Evolutionary conservation across 1,140 invertebrate species (phyloP), one percentile per base, ranked within the genome.

Genomic region (Whitmania pigra): DNA sequence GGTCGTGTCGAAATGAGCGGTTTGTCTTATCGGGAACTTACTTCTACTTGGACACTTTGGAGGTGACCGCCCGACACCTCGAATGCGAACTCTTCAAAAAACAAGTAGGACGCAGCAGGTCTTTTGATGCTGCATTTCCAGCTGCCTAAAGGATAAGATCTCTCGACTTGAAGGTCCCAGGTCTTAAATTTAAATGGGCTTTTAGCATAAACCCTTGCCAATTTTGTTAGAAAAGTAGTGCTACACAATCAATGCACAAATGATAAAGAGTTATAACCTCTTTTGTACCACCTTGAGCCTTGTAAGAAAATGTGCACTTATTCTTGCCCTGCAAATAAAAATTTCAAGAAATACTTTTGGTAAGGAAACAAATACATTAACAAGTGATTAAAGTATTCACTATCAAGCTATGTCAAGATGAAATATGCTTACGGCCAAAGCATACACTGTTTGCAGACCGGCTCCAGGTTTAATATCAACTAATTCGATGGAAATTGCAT

Each of bases 91-190:
- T 63, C 57, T 63, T 63, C 57, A 63, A 63, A 63, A 63, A 63
- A 63, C 57, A 63, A 20, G 15, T 63, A 63, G 20, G 57, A 63
- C 9, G 29, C 20, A n/a, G 6, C 57, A 25, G 57, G 20, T 31
- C 57, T 63, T 31, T 63, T 63, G 22, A 63, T 63, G 57, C 22
- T 63, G 57, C 57, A 63, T 63, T 31, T 63, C 57, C 57, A 63
- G 4, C 22, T 22, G 6, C 29, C 29, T 31, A 7, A 13, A 18
- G 57, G 29, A 13, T 4, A 31, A 20, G 22, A 31, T 31, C 11
- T 63, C 11, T 13, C 57, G 2, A 63, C 29, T 63, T 25, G 9
- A 5, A 63, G 22, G 29, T 63, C 57, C 57, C 57, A 63, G 29
- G 22, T 63, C 57, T 63, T n/a, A 60, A 22, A 60, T 43, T 49